phyloP scores from a whole-genome alignment of 2,888 invertebrate genomes.

The Laothoe populi region DNA sequence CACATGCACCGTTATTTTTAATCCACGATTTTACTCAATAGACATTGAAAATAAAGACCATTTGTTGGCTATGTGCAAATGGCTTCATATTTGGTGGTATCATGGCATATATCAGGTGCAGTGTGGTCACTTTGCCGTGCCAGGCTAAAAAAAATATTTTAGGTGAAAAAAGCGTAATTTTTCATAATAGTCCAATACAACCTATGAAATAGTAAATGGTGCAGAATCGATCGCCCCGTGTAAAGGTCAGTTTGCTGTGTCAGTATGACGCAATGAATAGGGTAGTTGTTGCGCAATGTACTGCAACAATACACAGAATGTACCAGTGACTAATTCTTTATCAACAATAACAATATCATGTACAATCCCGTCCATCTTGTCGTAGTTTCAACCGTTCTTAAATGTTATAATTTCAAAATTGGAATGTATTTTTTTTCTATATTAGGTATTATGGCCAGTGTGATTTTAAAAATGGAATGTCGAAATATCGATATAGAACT shows the following conservation, averaged over 20 bases:
- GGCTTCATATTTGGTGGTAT: too few relatives aligned
- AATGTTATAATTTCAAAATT: not conserved
- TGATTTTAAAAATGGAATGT: not conserved
- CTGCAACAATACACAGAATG: constrained; percentile 42
- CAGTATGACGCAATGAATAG: constrained; percentile 75
- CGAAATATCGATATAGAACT: too few relatives aligned
- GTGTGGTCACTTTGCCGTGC: too few relatives aligned
- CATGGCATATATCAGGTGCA: too few relatives aligned
- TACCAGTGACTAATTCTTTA: constrained; percentile 5
- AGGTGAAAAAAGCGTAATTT: too few relatives aligned
- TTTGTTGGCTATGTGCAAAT: too few relatives aligned
- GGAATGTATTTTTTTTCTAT: not conserved
- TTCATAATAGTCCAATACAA: not conserved
- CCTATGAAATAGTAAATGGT: constrained; percentile 40
- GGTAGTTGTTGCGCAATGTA: constrained; percentile 70
- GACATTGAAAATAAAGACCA: too few relatives aligned
- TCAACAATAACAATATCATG: not conserved
- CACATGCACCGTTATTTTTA: not conserved
- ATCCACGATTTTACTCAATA: too few relatives aligned
- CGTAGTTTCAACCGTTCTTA: not conserved
- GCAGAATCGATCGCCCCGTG: constrained; percentile 67
- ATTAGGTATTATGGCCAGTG: not conserved
- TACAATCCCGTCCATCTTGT: not conserved
- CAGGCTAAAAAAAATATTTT: too few relatives aligned
- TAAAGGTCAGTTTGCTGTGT: constrained; percentile 74